Evolutionary conservation across 2,113 vertebrate species (phyloP), one percentile per base, ranked within the genome.

Genomic region (Psittacus erithacus): DNA sequence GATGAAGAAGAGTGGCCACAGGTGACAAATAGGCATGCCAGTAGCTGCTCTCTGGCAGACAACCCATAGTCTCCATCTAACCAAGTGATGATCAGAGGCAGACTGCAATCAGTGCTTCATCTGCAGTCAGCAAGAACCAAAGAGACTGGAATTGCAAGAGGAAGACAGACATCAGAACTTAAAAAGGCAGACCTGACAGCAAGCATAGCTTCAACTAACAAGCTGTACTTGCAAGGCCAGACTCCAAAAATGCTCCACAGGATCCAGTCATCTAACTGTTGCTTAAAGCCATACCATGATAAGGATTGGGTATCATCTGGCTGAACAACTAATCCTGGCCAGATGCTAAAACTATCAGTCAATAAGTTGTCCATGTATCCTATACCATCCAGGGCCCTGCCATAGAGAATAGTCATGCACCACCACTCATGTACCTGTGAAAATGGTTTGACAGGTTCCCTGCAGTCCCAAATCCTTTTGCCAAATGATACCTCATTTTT

Each of bases 1-100:
- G 38, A 95, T 70, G 84, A 96, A 79, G 38, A 95, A 70, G 84
- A 96, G 91, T 68, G 82, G 86, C 84, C 82, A 76, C 89, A 88
- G 93, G 95, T 95, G 92, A 91, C 92, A 93, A 92, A 64, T 1
- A 49, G 19, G 39, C 12, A 3, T n/a, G 67, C 64, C 82, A 90
- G 68, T 81, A 91, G 74, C 53, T 50, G 2, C 46, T 43, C 79
- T 71, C 68, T 81, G 65, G 67, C 81, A 81, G 73, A 57, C 4
- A 1, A 89, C 65, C n/a, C 3, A 3, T 53, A 23, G 84, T 38
- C 31, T 19, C 31, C 6, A 1, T n/a, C 77, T 70, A 59, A 90
- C 33, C 23, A 50, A 53, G 52, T 2, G 47, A 87, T 68, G 49
- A 60, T 55, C 49, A 53, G 69, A 85, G 44, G 68, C 80, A 64